Base-by-base conservation (phyloP, 2,113 vertebrate genomes). In the Dipodomys merriami region DNA sequence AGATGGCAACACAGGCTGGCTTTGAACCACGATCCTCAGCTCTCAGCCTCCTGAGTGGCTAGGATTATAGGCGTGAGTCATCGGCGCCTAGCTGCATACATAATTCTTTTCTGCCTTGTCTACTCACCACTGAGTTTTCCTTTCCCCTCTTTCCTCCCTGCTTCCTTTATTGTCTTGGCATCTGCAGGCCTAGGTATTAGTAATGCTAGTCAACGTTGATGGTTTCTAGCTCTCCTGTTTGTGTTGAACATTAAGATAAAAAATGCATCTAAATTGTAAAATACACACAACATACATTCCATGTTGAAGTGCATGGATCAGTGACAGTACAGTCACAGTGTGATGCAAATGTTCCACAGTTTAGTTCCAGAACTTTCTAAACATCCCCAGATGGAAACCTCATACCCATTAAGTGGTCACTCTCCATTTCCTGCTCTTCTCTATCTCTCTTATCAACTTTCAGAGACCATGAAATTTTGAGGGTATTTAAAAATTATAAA, bases 321-420 rank as follows among this genome's bases (percentile, higher is more conserved):
- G 12, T 15, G 23, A 7, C 74, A 6, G 15, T 16, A 13, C 2
- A 18, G 78, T 60, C 46, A 5, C 30, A 57, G 0, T 30, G 10
- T 23, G 35, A 53, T 79, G 2, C 18, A 18, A 2, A 0, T 3
- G 15, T 64, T 4, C 12, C 20, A 19, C 6, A 20, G 0, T n/a
- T 33, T 71, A 6, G 10, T 76, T 44, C 25, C n/a, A 57, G 29
- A 62, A 27, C 46, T 8, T 90, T 60, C 20, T 33, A 7, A n/a
- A 39, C 29, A 44, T 29, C 9, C 33, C 19, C 46, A 30, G 0
- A 5, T 3, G 15, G 30, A 60, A 78, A 20, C 35, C 29, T 8
- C 8, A 12, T 23, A 0, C 8, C 33, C 29, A 29, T 15, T 60
- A 29, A 29, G 19, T 19, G 53, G 7, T 62, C 64, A 18, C 9